Conservation (phyloP, 2,797 vertebrate species). For the Fratercula arctica region DNA sequence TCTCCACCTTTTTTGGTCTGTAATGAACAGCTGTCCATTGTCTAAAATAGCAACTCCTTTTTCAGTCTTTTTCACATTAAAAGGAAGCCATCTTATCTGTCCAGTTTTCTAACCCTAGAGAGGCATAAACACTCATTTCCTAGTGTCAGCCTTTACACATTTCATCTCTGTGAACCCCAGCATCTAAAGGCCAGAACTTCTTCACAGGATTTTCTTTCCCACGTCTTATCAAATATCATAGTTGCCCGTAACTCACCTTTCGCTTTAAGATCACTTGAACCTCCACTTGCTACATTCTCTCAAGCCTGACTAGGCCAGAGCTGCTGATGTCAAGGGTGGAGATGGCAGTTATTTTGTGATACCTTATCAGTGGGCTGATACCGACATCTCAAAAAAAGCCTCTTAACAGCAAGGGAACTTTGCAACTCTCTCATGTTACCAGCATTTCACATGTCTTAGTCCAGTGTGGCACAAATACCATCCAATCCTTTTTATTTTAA, state of each 20-base stretch:
- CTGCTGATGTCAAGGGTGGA: constrained; percentile 34
- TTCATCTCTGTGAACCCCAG: constrained; percentile 36
- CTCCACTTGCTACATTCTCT: constrained; percentile 21
- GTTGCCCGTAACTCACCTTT: constrained; percentile 46
- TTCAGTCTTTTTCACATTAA: constrained; percentile 68
- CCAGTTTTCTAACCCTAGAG: constrained; percentile 66
- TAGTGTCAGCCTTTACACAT: constrained; percentile 48
- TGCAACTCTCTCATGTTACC: constrained; percentile 40
- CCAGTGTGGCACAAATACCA: not conserved
- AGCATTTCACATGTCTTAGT: not conserved
- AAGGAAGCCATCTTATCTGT: constrained; percentile 75
- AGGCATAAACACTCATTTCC: constrained; percentile 78
- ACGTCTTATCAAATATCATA: not conserved
- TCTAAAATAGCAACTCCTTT: constrained; percentile 77
- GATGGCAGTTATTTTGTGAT: constrained; percentile 36
- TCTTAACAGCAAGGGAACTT: not conserved
- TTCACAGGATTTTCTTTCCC: not conserved
- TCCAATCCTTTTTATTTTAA: not conserved
- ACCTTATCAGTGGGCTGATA: constrained; percentile 57
- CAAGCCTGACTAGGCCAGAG: not conserved
- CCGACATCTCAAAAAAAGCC: not conserved
- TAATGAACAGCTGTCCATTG: constrained; percentile 67
- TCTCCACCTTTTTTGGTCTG: constrained; percentile 35
- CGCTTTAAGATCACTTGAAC: constrained; percentile 31
- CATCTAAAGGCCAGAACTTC: constrained; percentile 20